Evolutionary conservation across 2,888 invertebrate species (phyloP).

Genomic region (Eupithecia exiguata): DNA sequence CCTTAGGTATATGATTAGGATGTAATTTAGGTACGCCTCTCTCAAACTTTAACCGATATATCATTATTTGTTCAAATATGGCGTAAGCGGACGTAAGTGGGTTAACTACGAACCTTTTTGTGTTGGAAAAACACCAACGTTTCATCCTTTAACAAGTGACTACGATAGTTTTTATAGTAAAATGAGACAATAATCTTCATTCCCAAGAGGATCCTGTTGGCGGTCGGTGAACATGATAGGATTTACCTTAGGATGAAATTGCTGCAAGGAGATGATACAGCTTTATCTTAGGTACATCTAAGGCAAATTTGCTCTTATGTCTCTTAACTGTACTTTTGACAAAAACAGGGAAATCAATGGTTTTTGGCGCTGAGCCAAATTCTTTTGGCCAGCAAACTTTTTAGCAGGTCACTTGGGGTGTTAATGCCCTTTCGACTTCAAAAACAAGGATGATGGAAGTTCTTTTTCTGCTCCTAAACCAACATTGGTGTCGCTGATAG

Average conservation of each 20-base stretch:
- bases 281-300: neutral
- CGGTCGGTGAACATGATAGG: no score
- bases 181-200: no score
- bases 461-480: neutral
- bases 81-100: no score
- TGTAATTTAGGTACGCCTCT: no score
- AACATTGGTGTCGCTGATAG: slow-evolving; percentile 20
- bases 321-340: neutral
- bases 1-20: no score
- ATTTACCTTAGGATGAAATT: neutral
- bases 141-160: no score
- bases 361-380: neutral
- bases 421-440: neutral
- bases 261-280: neutral
- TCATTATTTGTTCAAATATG: no score
- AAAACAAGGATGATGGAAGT: neutral
- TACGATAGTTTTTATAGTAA: no score
- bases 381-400: neutral
- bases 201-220: no score
- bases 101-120: no score
- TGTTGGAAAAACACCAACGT: no score
- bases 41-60: no score
- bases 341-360: neutral
- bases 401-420: neutral
- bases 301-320: neutral